Conservation (phyloP, 2,797 vertebrate species). For the Knipowitschia caucasica region DNA sequence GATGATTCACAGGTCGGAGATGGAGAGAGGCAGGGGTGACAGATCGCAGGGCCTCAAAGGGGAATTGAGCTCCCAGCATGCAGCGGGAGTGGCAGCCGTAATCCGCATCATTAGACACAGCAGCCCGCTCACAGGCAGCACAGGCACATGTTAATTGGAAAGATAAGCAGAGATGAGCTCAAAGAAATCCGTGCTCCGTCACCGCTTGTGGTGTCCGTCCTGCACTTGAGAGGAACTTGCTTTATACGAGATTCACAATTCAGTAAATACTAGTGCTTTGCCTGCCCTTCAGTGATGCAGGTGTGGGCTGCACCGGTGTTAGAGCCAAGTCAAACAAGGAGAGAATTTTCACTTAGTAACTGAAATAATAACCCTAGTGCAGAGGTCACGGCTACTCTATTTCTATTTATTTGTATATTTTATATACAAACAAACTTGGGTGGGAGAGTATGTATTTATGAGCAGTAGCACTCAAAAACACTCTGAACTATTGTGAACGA, state of each 20-base stretch:
- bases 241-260: constrained; percentile 10
- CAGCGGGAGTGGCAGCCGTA: constrained; percentile 61
- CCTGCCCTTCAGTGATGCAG: no score
- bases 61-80: constrained; percentile 65
- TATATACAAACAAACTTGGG: no score
- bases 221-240: constrained; percentile 41
- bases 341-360: no score
- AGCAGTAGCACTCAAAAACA: no score
- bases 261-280: constrained; percentile 17
- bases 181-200: constrained; percentile 54
- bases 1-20: constrained; percentile 42
- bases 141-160: constrained; percentile 77
- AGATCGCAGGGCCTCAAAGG: constrained; percentile 57
- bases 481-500: no score
- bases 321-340: no score
- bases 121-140: constrained; percentile 59
- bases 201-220: constrained; percentile 53
- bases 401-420: no score
- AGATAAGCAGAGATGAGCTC: constrained; percentile 74
- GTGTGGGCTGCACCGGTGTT: no score
- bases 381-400: no score
- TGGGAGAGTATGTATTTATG: no score
- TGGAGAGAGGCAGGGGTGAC: constrained; percentile 53
- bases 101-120: constrained; percentile 75
- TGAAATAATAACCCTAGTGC: no score